These are phyloP conservation scores for Tanypteryx hageni DNA, from an alignment of 2,888 invertebrate genomes.

Conservation along the genomic window DNA sequence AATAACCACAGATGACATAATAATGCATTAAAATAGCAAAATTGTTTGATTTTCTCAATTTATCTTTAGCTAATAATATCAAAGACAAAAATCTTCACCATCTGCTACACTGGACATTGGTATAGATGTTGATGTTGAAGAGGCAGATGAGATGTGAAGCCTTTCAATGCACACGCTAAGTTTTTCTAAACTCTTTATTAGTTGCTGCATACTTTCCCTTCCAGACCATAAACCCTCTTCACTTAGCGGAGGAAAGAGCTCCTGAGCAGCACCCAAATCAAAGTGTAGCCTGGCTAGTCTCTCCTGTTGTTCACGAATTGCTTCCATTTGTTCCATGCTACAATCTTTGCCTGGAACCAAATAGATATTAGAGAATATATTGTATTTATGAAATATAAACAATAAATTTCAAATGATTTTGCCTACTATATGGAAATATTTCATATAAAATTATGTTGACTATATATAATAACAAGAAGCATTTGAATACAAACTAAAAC, in stretches of 20 bases:
- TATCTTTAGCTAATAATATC: neutral
- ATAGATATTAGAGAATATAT: neutral
- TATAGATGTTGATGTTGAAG: constrained; percentile 21
- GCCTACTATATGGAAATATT: no score
- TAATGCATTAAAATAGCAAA: no score
- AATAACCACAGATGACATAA: no score
- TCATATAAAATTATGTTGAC: no score
- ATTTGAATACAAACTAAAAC: no score
- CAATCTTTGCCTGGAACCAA: constrained; percentile 83
- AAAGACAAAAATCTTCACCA: constrained; percentile 39
- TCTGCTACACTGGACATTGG: constrained; percentile 10
- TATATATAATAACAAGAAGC: no score
- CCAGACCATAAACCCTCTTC: constrained; percentile 79
- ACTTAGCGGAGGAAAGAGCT: constrained; percentile 72
- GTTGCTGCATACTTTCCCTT: constrained; percentile 88
- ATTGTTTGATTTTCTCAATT: no score
- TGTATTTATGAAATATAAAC: neutral
- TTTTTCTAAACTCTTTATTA: constrained; percentile 89
- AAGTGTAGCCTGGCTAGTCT: constrained; percentile 94
- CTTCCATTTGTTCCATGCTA: constrained; percentile 98
- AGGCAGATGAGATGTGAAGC: constrained; percentile 77
- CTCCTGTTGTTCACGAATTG: constrained; percentile 96
- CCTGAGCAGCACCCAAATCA: constrained; percentile 82
- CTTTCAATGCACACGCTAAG: constrained; percentile 91
- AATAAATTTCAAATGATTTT: no score